Conservation (phyloP, 37 sponge, comb jelly and placozoan genomes). For the Theonella swinhoei region DNA sequence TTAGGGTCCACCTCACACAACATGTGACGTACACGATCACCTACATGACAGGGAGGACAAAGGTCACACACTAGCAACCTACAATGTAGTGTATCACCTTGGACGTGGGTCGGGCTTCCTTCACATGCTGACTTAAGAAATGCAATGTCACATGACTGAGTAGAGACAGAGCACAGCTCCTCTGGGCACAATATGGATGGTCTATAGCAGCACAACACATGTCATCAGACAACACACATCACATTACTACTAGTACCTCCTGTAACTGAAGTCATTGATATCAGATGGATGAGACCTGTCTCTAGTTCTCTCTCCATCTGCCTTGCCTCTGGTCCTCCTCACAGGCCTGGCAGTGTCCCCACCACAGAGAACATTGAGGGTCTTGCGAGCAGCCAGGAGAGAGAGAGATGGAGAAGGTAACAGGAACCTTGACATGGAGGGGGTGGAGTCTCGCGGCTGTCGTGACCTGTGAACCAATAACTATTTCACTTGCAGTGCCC, state of each 20-base stretch:
- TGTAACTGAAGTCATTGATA: no score
- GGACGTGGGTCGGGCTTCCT: no score
- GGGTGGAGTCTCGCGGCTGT: not conserved
- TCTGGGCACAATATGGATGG: no score
- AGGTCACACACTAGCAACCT: no score
- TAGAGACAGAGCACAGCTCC: no score
- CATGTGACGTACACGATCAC: not conserved
- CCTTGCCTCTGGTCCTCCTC: not conserved
- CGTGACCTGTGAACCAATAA: not conserved
- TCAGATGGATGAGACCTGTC: no score
- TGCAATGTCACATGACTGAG: no score
- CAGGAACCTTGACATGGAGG: not conserved
- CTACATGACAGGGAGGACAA: not conserved
- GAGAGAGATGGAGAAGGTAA: conserved; percentile 2
- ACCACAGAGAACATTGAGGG: not conserved
- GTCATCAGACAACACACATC: no score
- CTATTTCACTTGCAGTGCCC: no score
- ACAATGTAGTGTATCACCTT: not conserved
- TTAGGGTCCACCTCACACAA: not conserved
- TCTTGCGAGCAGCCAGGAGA: not conserved
- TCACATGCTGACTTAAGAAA: no score
- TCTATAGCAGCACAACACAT: no score
- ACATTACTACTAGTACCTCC: no score
- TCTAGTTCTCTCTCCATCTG: not conserved
- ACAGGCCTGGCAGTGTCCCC: not conserved